These are phyloP conservation scores for Schizaphis graminum DNA, from an alignment of 2,888 invertebrate species.

Conservation along the genomic window DNA sequence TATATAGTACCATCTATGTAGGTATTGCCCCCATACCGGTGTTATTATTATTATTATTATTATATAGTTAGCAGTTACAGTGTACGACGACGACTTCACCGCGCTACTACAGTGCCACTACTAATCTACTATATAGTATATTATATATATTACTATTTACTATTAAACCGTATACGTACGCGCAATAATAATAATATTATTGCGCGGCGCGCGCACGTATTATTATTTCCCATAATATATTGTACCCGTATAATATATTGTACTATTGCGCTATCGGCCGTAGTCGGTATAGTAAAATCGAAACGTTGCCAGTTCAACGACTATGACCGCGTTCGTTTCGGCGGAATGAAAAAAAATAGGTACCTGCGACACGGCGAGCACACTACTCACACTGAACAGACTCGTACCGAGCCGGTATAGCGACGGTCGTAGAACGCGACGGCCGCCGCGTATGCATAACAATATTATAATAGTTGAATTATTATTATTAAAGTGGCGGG, in stretches of 20 bases:
- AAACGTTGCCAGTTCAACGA: conserved; percentile 1
- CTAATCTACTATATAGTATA: too few relatives aligned
- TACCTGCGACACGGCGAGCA: too few relatives aligned
- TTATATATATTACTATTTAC: neutral
- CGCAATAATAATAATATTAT: neutral
- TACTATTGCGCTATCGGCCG: neutral
- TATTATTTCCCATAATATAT: neutral
- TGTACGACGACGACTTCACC: neutral
- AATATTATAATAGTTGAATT: neutral
- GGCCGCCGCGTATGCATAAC: neutral
- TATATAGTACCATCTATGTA: neutral
- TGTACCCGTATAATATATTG: neutral
- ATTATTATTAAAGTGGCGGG: neutral
- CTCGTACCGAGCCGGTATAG: neutral
- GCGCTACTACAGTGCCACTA: neutral
- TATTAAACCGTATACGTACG: neutral
- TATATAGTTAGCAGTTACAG: neutral
- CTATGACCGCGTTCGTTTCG: neutral
- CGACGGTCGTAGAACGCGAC: neutral
- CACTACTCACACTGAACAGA: neutral
- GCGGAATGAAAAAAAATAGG: neutral
- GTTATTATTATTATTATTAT: neutral
- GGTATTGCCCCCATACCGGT: neutral
- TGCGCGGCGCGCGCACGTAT: neutral
- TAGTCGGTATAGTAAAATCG: neutral